Evolutionary conservation across 2,888 invertebrate species (phyloP).

Genomic region (Zygaena filipendulae): DNA sequence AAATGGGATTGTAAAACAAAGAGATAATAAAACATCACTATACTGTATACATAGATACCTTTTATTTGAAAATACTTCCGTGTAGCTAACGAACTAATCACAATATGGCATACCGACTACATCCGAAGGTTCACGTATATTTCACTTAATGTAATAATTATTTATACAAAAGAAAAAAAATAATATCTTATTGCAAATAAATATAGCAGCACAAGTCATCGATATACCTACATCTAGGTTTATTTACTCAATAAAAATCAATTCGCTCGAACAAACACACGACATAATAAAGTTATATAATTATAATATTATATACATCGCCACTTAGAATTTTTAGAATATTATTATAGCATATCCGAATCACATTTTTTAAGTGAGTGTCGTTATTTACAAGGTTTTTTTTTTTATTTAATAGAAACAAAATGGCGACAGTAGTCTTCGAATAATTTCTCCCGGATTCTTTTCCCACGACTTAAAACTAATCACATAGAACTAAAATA

Average conservation of each 20-base stretch:
- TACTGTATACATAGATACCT: slow-evolving; percentile 48
- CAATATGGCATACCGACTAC: slow-evolving; percentile 49
- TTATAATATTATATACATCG: slow-evolving; percentile 21
- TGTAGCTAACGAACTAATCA: slow-evolving; percentile 43
- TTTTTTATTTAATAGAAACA: too few relatives aligned
- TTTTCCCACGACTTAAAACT: too few relatives aligned
- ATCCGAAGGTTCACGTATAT: slow-evolving; percentile 28
- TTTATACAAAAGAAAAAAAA: too few relatives aligned
- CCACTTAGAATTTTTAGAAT: slow-evolving; percentile 21
- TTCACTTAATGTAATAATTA: too few relatives aligned
- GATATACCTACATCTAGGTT: slow-evolving; percentile 14
- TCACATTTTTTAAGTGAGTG: too few relatives aligned
- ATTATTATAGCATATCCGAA: too few relatives aligned
- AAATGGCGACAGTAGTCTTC: too few relatives aligned
- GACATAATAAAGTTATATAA: slow-evolving; percentile 25
- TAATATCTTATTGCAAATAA: slow-evolving; percentile 28
- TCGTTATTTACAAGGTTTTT: too few relatives aligned
- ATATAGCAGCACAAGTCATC: slow-evolving; percentile 22
- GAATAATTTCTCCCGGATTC: too few relatives aligned
- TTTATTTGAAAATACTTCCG: slow-evolving; percentile 51
- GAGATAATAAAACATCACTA: slow-evolving; percentile 20
- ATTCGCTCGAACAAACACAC: slow-evolving; percentile 15
- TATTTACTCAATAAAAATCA: too few relatives aligned
- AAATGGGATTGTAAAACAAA: too few relatives aligned
- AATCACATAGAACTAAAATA: too few relatives aligned